Base-by-base conservation (phyloP, 2,113 vertebrate genomes). In the Chelonoidis abingdonii region DNA sequence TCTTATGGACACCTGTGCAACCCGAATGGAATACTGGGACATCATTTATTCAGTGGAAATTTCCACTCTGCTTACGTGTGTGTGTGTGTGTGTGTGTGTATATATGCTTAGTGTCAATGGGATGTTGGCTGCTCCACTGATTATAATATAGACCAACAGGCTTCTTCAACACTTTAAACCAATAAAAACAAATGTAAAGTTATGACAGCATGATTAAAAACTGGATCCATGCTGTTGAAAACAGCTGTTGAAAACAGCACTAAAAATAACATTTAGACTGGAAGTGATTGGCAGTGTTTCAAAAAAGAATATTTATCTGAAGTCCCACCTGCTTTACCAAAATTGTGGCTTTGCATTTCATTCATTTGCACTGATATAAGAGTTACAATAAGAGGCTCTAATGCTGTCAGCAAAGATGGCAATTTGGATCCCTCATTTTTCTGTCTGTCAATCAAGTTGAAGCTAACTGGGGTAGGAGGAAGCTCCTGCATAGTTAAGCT, bases 1-100 rank as follows among this genome's bases (percentile, higher is more conserved):
- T 47, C 88, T 62, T 80, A 50, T 10, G 72, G 80, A 89, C 92
- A 49, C 79, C 80, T 79, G 16, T 90, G 7, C 2, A 88, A 92
- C 7, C 41, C 44, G 59, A 82, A 19, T 69, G 76, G 53, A 35
- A 44, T 19, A 80, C 80, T 69, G 53, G 19, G 44, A 92, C 85
- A 93, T 7, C 65, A 94, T 52, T 41, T 41, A 65, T 90, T 91
- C 86, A 59, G 82, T 92, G 95, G 96, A 96, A 97, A 95, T 96
- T 97, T 96, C 94, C 95, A 88, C 91, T 94, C 50, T 4, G 83
- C 53, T 93, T 65, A 6, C 8, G 44, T 44, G 44, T 44, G 44
- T 5, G 44, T 5, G 6, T 44, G 5, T 44, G 5, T 44, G 5
- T 44, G 5, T 44, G 5, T 44, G 5, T 44, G 6, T 44, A 44